phyloP scores from a whole-genome alignment of 2,888 invertebrate genomes.

The Agrenia bidenticulata region DNA sequence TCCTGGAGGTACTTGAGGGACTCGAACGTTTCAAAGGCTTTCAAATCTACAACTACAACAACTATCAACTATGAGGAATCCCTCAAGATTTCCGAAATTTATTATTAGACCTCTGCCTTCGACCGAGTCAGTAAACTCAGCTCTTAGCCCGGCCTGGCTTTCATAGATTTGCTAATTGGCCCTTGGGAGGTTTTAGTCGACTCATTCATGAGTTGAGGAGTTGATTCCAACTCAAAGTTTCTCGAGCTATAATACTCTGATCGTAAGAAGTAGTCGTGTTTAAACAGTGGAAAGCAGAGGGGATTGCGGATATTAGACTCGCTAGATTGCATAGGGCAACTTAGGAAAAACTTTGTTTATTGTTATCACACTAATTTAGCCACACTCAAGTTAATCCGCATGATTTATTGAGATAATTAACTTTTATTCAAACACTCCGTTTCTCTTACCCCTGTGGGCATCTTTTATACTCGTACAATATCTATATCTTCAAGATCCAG shows the following conservation, averaged over 20 bases:
- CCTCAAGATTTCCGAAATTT: too few relatives aligned
- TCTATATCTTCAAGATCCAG: too few relatives aligned
- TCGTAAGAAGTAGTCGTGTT: not conserved
- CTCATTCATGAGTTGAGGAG: not conserved
- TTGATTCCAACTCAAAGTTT: not conserved
- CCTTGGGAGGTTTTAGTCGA: constrained; percentile 12
- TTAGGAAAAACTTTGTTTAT: constrained; percentile 6
- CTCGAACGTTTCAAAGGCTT: too few relatives aligned
- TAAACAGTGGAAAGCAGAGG: not conserved
- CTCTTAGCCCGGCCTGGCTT: not conserved
- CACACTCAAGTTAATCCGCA: constrained; percentile 11
- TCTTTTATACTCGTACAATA: not conserved
- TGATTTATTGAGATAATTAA: constrained; percentile 20
- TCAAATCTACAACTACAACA: too few relatives aligned
- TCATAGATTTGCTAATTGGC: constrained; percentile 18
- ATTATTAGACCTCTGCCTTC: too few relatives aligned
- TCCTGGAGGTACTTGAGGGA: too few relatives aligned
- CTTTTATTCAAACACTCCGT: not conserved
- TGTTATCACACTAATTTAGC: constrained; percentile 18
- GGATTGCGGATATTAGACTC: not conserved
- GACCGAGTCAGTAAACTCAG: not conserved
- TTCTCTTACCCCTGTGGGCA: not conserved
- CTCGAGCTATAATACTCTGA: not conserved
- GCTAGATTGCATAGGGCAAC: not conserved
- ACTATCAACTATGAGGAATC: too few relatives aligned